Evolutionary conservation across 2,113 vertebrate genomes (phyloP).

Genomic region (Megaceryle torquata): DNA sequence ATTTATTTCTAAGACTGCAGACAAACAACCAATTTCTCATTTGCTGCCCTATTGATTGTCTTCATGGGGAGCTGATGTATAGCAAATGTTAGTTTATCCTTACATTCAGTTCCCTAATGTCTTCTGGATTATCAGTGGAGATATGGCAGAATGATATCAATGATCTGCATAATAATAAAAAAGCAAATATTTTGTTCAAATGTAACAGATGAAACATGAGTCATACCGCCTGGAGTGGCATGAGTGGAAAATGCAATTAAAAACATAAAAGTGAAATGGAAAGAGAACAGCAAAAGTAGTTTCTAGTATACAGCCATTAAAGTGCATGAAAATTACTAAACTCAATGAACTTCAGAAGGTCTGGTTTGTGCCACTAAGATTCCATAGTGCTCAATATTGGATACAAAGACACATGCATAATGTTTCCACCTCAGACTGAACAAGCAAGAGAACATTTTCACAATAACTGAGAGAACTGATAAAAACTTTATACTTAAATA

Average conservation of each 20-base stretch:
- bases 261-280: slow-evolving; percentile 45
- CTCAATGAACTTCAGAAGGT: slow-evolving; percentile 31
- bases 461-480: not conserved
- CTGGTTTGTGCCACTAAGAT: slow-evolving; percentile 30
- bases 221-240: slow-evolving; percentile 6
- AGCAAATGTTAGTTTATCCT: slow-evolving; percentile 60
- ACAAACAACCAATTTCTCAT: slow-evolving; percentile 28
- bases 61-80: slow-evolving; percentile 14
- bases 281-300: slow-evolving; percentile 15
- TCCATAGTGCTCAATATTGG: slow-evolving; percentile 22
- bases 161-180: slow-evolving; percentile 46
- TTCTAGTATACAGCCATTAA: slow-evolving; percentile 36
- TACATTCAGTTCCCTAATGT: slow-evolving; percentile 7
- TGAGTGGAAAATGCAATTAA: slow-evolving; percentile 40
- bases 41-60: not conserved
- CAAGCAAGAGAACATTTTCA: not conserved
- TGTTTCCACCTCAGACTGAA: slow-evolving; percentile 1
- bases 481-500: not conserved
- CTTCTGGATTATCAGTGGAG: slow-evolving; percentile 32
- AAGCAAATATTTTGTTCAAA: slow-evolving; percentile 47
- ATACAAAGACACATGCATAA: not conserved
- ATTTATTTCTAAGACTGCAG: slow-evolving; percentile 17
- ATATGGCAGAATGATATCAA: slow-evolving; percentile 20
- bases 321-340: slow-evolving; percentile 20
- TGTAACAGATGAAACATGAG: slow-evolving; percentile 41